phyloP scores from a whole-genome alignment of 2,888 invertebrate genomes.

The Dorcus parallelipipedus region DNA sequence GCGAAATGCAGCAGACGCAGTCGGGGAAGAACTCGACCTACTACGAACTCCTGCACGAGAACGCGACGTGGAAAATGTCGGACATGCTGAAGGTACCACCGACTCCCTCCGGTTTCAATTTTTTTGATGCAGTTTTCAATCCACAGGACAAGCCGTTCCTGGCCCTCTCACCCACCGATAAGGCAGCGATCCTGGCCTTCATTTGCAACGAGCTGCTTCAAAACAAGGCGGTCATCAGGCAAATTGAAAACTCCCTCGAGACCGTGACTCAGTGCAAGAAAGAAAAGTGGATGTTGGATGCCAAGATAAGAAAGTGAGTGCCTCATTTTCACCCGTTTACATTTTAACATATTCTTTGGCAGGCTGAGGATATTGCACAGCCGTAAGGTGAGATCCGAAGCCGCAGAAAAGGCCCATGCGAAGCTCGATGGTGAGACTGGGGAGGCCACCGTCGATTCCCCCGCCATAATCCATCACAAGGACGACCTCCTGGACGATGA shows the following conservation, averaged over 20 bases:
- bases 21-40: conserved; percentile 75
- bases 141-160: conserved; percentile 73
- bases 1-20: conserved; percentile 62
- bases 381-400: conserved; percentile 72
- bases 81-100: conserved; percentile 61
- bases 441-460: conserved; percentile 40
- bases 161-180: conserved; percentile 78
- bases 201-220: conserved; percentile 92
- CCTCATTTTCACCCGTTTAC: conserved; percentile 22
- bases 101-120: background rate
- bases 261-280: conserved; percentile 81
- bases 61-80: conserved; percentile 75
- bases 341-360: background rate
- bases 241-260: conserved; percentile 80
- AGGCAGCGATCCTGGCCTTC: conserved; percentile 85
- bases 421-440: conserved; percentile 50
- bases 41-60: conserved; percentile 73
- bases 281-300: conserved; percentile 90
- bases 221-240: conserved; percentile 85
- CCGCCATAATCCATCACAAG: conserved; percentile 49
- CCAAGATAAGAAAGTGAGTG: conserved; percentile 85
- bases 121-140: conserved; percentile 5
- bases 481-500: conserved; percentile 65
- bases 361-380: conserved; percentile 70
- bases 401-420: conserved; percentile 61